These are phyloP conservation scores for Sebastes baramenuke DNA, from an alignment of 2,797 vertebrate genomes.

Conservation along the genomic window DNA sequence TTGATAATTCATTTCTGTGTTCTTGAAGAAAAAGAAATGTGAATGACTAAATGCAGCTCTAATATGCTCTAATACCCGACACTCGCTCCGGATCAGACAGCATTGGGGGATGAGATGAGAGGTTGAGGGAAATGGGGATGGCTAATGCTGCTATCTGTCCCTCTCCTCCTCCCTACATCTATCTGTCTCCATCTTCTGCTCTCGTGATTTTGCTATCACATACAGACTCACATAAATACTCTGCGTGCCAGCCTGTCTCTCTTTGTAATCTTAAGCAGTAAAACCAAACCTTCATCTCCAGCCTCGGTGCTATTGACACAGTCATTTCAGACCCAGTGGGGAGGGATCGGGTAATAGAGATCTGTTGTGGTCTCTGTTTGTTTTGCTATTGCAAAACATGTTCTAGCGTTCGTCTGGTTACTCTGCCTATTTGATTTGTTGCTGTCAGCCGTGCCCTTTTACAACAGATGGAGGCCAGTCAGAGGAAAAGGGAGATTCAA, in stretches of 20 bases:
- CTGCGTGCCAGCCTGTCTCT: slow-evolving; percentile 3
- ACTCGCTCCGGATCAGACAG: slow-evolving; percentile 33
- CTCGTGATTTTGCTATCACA: slow-evolving; percentile 50
- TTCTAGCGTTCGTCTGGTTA: slow-evolving; percentile 19
- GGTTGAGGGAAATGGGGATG: slow-evolving; percentile 51
- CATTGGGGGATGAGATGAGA: slow-evolving; percentile 54
- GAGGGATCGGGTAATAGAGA: slow-evolving; percentile 45
- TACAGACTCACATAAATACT: slow-evolving; percentile 37
- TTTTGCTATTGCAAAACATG: slow-evolving; percentile 40
- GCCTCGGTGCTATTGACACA: slow-evolving; percentile 55
- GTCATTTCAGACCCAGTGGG: slow-evolving; percentile 53
- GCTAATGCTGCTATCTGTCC: slow-evolving; percentile 62
- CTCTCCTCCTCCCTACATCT: slow-evolving; percentile 46
- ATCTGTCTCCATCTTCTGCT: slow-evolving; percentile 34
- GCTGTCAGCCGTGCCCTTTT: slow-evolving; percentile 19
- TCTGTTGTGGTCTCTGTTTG: slow-evolving; percentile 46
- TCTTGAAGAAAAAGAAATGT: not conserved
- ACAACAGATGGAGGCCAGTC: slow-evolving; percentile 26
- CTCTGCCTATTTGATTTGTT: slow-evolving; percentile 50
- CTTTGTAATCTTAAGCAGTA: slow-evolving; percentile 54
- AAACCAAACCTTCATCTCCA: slow-evolving; percentile 59
- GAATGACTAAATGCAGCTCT: slow-evolving; percentile 27
- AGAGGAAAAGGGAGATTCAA: slow-evolving; percentile 19
- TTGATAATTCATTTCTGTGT: not conserved
- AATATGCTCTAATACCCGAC: slow-evolving; percentile 6